A percentile compares a stretch with the other conserved stretches of the same genome.
phyloP scores from a whole-genome alignment of 1,140 invertebrate species.

The Pachyrhynchus sulphureomaculatus region DNA sequence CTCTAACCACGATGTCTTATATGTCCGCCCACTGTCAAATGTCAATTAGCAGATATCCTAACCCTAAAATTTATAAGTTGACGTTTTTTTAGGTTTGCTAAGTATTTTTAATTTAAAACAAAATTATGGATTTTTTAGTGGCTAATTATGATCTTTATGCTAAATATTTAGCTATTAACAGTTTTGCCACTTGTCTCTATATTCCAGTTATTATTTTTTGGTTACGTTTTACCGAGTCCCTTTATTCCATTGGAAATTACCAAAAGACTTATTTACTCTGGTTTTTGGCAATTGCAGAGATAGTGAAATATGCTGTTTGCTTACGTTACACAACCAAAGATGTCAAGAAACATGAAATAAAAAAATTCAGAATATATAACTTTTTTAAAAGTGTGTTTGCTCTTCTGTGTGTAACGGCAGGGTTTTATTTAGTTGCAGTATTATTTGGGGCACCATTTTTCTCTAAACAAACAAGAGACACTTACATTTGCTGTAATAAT shows the following conservation, averaged over 20 bases:
- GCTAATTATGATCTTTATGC: conserved; percentile 4
- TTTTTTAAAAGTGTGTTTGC: conserved; percentile 48
- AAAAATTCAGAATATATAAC: conserved; percentile 41
- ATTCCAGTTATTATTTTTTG: conserved; percentile 17
- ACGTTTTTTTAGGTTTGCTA: too few species aligned
- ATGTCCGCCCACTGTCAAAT: too few species aligned
- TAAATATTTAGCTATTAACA: conserved; percentile 24
- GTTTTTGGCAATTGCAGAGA: conserved; percentile 36
- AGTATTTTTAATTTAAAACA: not conserved
- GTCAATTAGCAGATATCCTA: not conserved
- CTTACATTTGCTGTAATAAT: conserved; percentile 69
- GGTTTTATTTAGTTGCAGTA: conserved; percentile 64
- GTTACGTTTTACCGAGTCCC: conserved; percentile 18
- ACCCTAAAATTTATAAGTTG: not conserved
- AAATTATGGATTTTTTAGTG: conserved; percentile 11
- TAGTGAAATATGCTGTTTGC: conserved; percentile 37
- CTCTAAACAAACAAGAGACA: conserved; percentile 67
- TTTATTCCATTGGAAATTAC: conserved; percentile 41
- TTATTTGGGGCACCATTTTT: conserved; percentile 75
- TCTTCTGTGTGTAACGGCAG: conserved; percentile 44
- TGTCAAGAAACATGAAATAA: conserved; percentile 11
- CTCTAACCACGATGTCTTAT: too few species aligned
- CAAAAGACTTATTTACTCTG: conserved; percentile 34
- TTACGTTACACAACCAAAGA: conserved; percentile 4
- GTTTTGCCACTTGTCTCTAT: conserved; percentile 29